phyloP scores from a whole-genome alignment of 1,140 invertebrate genomes.

The Elysia chlorotica region DNA sequence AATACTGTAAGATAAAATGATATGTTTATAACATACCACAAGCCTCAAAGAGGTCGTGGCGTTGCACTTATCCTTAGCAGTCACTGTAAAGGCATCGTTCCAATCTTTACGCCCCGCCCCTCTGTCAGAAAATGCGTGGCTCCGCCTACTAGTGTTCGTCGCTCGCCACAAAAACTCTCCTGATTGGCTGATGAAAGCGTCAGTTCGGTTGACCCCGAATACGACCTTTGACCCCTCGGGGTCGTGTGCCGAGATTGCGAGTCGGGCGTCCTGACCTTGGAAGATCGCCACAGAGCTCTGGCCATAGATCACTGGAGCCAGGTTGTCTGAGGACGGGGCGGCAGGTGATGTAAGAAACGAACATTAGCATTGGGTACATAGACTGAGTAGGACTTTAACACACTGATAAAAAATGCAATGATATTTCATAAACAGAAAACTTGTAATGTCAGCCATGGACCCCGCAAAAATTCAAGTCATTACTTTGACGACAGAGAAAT shows the following conservation, averaged over 20 bases:
- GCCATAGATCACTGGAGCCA: neutral
- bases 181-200: neutral
- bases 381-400: no score
- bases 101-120: no score
- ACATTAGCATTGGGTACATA: no score
- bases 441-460: no score
- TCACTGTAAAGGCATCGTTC: neutral
- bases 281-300: neutral
- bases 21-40: neutral
- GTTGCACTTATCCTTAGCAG: neutral
- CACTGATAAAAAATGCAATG: no score
- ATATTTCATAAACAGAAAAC: no score
- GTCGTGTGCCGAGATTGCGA: neutral
- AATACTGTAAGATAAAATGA: no score
- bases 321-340: neutral
- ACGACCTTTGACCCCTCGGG: constrained; percentile 1
- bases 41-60: neutral
- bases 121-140: neutral
- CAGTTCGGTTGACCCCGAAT: neutral
- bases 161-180: neutral
- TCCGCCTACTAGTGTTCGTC: neutral
- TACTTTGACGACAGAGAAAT: no score
- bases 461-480: no score
- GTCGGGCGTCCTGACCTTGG: neutral
- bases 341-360: no score